Conservation (phyloP, 2,888 invertebrate species). For the Syrista parreyssii region DNA sequence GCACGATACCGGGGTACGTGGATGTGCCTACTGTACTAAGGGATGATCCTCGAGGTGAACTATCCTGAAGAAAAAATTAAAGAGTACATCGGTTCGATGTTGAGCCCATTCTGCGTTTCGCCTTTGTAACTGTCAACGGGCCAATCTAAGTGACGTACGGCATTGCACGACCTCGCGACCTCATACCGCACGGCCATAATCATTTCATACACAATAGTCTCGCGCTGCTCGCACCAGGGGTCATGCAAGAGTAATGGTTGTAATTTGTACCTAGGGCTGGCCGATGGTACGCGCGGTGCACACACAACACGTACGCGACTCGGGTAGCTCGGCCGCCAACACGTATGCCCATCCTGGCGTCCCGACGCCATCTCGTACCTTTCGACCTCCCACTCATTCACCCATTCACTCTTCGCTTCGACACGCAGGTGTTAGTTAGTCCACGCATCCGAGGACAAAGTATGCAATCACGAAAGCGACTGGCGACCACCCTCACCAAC, state of each 20-base stretch:
- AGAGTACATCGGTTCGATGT: not conserved
- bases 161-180: conserved; percentile 54
- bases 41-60: too few relatives aligned
- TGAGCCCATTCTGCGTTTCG: conserved; percentile 19
- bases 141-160: conserved; percentile 62
- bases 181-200: conserved; percentile 59
- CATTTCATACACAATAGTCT: conserved; percentile 62
- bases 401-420: not conserved
- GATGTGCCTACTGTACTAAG: too few relatives aligned
- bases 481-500: conserved; percentile 11
- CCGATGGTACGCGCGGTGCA: conserved; percentile 50
- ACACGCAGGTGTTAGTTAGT: not conserved
- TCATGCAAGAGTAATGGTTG: conserved; percentile 60
- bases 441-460: conserved; percentile 20
- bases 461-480: conserved; percentile 13
- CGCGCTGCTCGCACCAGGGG: conserved; percentile 37
- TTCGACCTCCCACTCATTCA: not conserved
- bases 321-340: not conserved
- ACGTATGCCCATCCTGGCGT: not conserved
- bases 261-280: conserved; percentile 59
- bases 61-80: too few relatives aligned
- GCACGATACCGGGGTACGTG: too few relatives aligned
- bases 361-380: not conserved
- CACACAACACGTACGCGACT: conserved; percentile 42
- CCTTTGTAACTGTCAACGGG: conserved; percentile 55